Evolutionary conservation across 2,113 vertebrate genomes (phyloP), one percentile per base, ranked within the genome.

Genomic region (Phoxinus phoxinus): DNA sequence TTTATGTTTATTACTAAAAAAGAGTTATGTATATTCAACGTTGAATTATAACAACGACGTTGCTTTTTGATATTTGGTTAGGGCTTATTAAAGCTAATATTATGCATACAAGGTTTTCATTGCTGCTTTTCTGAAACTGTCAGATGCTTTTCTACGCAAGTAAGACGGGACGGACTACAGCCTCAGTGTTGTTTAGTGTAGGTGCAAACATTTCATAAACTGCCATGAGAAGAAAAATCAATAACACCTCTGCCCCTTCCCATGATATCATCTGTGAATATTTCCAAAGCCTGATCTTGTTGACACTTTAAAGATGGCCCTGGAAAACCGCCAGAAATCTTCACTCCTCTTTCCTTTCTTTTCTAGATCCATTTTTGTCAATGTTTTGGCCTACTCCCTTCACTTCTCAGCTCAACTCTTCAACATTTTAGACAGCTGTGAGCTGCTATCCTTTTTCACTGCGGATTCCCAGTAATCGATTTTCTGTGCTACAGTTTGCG

Each of bases 261-360:
- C 78, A 46, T 81, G 56, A 59, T 35, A 35, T 58, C 75, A 78
- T 80, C 61, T 82, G 44, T 51, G 61, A 69, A 67, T 69, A 53
- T 61, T 75, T 69, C 17, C 56, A 27, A 41, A 53, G 30, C 7
- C 46, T 67, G 63, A 53, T 56, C 30, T 61, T 53, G 41, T 59
- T 35, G 41, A 75, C 25, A 35, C 25, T 58, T 23, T 27, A 23
- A 59, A 61, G 58, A 77, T 77, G 21, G 41, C 74, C 58, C 46
- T 77, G 58, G 58, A 73, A 85, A 53, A 46, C 35, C 4, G 17
- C 63, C 84, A 72, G 4, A 25, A 17, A 6, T 59, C 15, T 67
- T 27, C 30, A 4, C 30, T n/a, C 35, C 27, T 75, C 48, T 25
- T n/a, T 65, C 23, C 83, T 63, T 32, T 87, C 56, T 58, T 32